Base-by-base conservation (phyloP, 2,113 vertebrate species). In the Anguilla rostrata region DNA sequence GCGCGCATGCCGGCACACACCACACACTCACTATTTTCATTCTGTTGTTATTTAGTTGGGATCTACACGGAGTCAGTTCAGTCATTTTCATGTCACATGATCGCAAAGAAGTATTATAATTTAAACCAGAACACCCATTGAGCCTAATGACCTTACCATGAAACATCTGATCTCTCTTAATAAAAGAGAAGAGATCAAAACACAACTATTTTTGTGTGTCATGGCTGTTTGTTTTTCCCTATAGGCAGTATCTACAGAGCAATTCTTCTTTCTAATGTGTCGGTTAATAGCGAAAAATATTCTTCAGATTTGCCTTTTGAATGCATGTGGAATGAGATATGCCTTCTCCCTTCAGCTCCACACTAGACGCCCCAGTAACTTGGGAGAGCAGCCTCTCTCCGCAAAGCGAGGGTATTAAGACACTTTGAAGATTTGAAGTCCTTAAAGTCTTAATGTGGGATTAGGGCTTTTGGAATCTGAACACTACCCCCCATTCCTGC, bases 401-500 rank as follows among this genome's bases (percentile, higher is more conserved):
- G 87, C 83, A 84, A 89, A 86, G 63, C 75, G 89, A 88, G 88
- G 87, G 92, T 90, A 89, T 90, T 81, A 75, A 92, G 92, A 90
- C 90, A 88, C 93, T 94, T 94, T 95, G 94, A 94, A 93, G 93
- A 93, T 92, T 86, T 82, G 53, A 81, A 93, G 90, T 89, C 90
- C 92, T 92, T 91, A 92, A 93, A 91, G 88, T 90, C 91, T 92
- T 95, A 96, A 96, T 96, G 94, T 93, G 87, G 88, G 87, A 90
- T 86, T 87, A 85, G 87, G 86, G 82, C 81, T 88, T 90, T 87
- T 80, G 78, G 87, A 88, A 91, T 92, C 86, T 91, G 41, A 93
- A 91, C 91, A 89, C 91, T n/a, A 15, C 87, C 81, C 85, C 85
- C 71, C 66, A 71, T 56, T 81, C 46, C 39, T 75, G 63, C 22